Evolutionary conservation across 2,113 vertebrate genomes (phyloP), one percentile per base, ranked within the genome.

Genomic region (Trinectes maculatus): DNA sequence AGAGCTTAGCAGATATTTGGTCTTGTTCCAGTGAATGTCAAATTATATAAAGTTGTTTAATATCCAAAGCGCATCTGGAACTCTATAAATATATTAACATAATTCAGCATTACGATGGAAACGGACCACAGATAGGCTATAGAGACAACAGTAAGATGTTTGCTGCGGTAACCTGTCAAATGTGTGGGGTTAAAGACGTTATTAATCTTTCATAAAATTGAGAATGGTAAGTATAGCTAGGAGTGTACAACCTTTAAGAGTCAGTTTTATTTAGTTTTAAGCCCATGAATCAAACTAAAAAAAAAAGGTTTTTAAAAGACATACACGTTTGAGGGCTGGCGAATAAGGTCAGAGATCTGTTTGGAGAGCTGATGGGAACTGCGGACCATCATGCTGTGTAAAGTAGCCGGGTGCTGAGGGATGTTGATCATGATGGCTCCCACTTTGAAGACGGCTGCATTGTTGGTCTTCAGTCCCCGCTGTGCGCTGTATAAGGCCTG

Each of bases 381-480:
- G 71, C 98, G 96, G 64, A 99, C 98, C 98, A 99, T 99, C 98
- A 99, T 99, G 85, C 98, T 98, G 84, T 99, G 98, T 77, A 99
- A 80, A 0, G 97, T 99, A 52, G 98, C 98, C 0, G 98, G 98
- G 80, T 99, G 98, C 85, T 99, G 98, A 0, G 98, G 98, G 39
- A 99, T 99, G 90, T 99, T 98, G 89, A 98, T 98, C 85, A 96
- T 95, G 89, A 99, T 96, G 54, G 96, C 94, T 0, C 98, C 98
- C 15, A 99, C 96, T 91, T 97, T 98, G 74, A 98, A 94, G 65
- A 99, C 94, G 0, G 96, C 97, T 0, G 97, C 95, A 0, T 99
- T 99, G 87, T 97, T 98, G 43, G 98, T 98, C 76, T 94, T 96
- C 83, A 98, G 16, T 15, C 98, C 98, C 19, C 97, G 89, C 89